phyloP scores from a whole-genome alignment of 2,888 invertebrate species.

The Conomelus anceps region DNA sequence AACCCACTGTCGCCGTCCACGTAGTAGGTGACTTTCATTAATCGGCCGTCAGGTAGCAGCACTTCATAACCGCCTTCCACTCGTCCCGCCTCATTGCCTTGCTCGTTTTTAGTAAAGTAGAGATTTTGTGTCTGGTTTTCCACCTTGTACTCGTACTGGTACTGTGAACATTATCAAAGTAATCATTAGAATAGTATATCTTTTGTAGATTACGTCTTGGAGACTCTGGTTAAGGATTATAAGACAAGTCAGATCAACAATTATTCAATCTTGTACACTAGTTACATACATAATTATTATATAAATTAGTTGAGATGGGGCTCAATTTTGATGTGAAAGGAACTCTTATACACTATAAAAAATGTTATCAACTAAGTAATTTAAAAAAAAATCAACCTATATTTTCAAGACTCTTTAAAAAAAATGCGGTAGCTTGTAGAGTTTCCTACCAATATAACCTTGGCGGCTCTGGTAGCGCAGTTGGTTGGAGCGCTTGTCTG shows the following conservation, averaged over 20 bases:
- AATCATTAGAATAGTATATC: slow-evolving; percentile 6
- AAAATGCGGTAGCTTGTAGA: too few species aligned
- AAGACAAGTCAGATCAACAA: too few species aligned
- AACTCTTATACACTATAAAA: too few species aligned
- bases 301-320: too few species aligned
- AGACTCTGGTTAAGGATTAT: too few species aligned
- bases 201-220: background rate
- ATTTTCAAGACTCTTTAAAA: too few species aligned
- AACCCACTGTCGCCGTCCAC: slow-evolving; percentile 66
- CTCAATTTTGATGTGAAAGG: too few species aligned
- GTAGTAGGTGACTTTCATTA: slow-evolving; percentile 65
- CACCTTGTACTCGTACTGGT: slow-evolving; percentile 66
- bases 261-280: too few species aligned
- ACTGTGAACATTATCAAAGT: slow-evolving; percentile 46
- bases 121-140: slow-evolving; percentile 61
- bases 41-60: slow-evolving; percentile 59
- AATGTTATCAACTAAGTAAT: background rate
- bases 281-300: too few species aligned
- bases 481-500: too few species aligned
- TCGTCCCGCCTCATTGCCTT: slow-evolving; percentile 56
- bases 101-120: slow-evolving; percentile 62
- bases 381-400: background rate
- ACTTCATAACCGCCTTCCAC: slow-evolving; percentile 61
- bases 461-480: too few species aligned
- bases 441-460: too few species aligned